These are phyloP conservation scores for Eptesicus fuscus DNA, from an alignment of 2,113 vertebrate genomes.

Conservation along the genomic window DNA sequence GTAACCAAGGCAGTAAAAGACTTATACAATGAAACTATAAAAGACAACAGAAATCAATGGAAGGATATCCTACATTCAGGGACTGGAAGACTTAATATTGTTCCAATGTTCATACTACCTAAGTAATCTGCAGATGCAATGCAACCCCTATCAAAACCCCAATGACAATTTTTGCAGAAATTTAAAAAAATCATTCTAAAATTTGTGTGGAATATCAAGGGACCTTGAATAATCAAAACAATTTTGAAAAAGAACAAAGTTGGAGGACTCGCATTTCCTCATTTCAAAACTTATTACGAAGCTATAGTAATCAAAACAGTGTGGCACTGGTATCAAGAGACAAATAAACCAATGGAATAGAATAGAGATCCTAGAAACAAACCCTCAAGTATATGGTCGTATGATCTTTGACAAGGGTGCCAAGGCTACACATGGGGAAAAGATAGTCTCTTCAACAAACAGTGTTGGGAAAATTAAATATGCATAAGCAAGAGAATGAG, in stretches of 20 bases:
- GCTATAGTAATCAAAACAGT: neutral
- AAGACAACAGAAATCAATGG: neutral
- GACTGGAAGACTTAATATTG: neutral
- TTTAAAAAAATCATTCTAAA: neutral
- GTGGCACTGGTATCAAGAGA: neutral
- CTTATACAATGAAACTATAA: neutral
- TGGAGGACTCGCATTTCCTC: neutral
- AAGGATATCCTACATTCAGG: neutral
- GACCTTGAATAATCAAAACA: neutral
- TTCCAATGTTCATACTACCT: neutral
- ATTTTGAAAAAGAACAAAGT: neutral
- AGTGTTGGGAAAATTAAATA: neutral
- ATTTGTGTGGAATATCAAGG: neutral
- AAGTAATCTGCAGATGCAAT: neutral
- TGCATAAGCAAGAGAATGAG: neutral
- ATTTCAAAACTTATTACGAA: neutral
- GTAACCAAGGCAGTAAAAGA: neutral
- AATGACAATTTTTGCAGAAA: neutral
- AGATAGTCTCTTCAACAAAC: neutral
- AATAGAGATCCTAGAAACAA: neutral
- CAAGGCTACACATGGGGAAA: neutral
- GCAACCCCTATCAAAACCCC: neutral
- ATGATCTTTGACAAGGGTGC: neutral
- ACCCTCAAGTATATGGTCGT: neutral
- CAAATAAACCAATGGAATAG: neutral